Evolutionary conservation across 2,888 invertebrate species (phyloP).

Genomic region (Rotaria socialis): DNA sequence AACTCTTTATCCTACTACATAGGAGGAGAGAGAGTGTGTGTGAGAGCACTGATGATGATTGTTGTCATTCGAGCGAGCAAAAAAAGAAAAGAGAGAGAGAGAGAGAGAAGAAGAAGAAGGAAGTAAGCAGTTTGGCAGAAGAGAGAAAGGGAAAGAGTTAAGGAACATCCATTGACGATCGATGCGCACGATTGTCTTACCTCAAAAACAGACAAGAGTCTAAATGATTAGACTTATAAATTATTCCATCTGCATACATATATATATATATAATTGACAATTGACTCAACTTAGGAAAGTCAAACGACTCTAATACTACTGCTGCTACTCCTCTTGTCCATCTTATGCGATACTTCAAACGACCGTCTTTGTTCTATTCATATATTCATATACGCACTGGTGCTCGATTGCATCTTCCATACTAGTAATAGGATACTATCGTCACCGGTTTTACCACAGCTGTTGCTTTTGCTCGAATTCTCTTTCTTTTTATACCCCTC

Average conservation of each 20-base stretch:
- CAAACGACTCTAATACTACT: not conserved
- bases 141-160: not conserved
- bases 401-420: not conserved
- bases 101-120: not conserved
- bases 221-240: slow-evolving; percentile 1
- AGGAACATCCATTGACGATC: not conserved
- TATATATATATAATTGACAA: not conserved
- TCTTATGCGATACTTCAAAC: not conserved
- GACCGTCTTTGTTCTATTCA: not conserved
- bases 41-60: not conserved
- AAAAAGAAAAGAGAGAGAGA: not conserved
- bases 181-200: not conserved
- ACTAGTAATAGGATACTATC: not conserved
- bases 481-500: not conserved
- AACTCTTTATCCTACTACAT: not conserved
- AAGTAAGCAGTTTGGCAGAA: not conserved
- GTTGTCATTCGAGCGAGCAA: not conserved
- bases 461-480: not conserved
- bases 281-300: not conserved
- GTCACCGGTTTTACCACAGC: not conserved
- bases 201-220: not conserved
- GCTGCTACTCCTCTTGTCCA: not conserved
- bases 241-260: not conserved
- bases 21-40: not conserved
- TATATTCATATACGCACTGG: not conserved